Conservation (phyloP, 2,888 invertebrate genomes). For the Eristalis pertinax region DNA sequence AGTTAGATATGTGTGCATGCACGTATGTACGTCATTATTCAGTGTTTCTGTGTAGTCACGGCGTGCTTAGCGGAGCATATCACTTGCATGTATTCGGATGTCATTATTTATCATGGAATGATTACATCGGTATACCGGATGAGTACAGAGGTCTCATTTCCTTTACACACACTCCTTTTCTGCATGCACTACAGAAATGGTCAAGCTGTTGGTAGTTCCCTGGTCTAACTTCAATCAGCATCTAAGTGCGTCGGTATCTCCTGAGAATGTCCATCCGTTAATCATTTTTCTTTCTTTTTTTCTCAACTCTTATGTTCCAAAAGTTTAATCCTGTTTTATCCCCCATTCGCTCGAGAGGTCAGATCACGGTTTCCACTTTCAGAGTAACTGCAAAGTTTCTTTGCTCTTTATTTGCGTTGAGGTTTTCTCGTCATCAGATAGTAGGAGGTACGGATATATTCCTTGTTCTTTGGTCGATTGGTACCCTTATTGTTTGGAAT, state of each 20-base stretch:
- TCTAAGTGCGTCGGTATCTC: neutral
- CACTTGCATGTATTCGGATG: conserved; percentile 51
- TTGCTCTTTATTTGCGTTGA: conserved; percentile 8
- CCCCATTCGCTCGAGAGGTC: conserved; percentile 23
- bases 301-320: neutral
- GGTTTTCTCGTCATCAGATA: conserved; percentile 28
- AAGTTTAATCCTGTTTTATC: conserved; percentile 12
- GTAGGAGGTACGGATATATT: conserved; percentile 6
- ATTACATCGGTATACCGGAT: conserved; percentile 40
- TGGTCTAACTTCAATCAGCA: neutral
- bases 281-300: neutral
- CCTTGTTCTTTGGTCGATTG: neutral
- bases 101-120: conserved; percentile 57
- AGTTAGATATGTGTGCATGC: conserved; percentile 32
- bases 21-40: conserved; percentile 49
- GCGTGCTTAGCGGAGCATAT: conserved; percentile 57
- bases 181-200: neutral
- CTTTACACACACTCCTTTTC: neutral
- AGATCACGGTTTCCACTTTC: conserved; percentile 32
- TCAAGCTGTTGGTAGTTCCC: neutral
- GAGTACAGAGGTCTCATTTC: conserved; percentile 32
- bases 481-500: conserved; percentile 32
- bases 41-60: conserved; percentile 26
- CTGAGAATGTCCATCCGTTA: neutral
- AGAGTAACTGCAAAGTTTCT: conserved; percentile 28